phyloP scores from a whole-genome alignment of 2,113 vertebrate genomes.

The Sorex araneus region DNA sequence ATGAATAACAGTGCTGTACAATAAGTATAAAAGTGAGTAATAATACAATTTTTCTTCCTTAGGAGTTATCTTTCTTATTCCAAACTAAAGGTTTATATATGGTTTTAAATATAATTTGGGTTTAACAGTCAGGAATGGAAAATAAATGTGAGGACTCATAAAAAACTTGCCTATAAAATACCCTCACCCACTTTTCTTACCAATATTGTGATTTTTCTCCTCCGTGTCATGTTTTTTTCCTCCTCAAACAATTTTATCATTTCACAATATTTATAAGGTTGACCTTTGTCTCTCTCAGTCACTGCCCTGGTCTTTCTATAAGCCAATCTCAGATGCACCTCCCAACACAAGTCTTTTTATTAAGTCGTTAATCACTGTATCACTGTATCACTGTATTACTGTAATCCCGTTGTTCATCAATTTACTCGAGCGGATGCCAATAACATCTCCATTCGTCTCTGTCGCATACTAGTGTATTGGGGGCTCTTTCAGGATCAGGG shows the following conservation, averaged over 20 bases:
- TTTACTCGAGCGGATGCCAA: too few relatives aligned
- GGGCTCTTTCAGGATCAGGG: too few relatives aligned
- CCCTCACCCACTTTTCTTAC: not conserved
- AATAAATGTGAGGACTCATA: not conserved
- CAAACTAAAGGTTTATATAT: not conserved
- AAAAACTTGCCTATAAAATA: not conserved
- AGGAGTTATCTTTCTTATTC: not conserved
- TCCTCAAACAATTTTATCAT: not conserved
- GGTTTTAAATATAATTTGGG: not conserved
- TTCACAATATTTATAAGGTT: not conserved
- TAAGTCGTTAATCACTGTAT: too few relatives aligned
- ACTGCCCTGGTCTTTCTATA: not conserved
- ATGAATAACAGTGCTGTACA: not conserved
- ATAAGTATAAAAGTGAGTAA: not conserved
- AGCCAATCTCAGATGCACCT: not conserved
- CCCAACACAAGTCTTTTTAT: not conserved
- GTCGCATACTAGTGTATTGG: too few relatives aligned
- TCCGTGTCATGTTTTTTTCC: not conserved
- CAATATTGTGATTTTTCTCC: not conserved
- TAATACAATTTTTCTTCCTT: not conserved
- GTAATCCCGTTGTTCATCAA: too few relatives aligned
- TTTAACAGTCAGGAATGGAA: constrained; percentile 2
- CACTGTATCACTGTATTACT: too few relatives aligned
- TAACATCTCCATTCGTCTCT: too few relatives aligned
- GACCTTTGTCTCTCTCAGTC: not conserved